These are phyloP conservation scores for Periophthalmodon schlosseri DNA, from an alignment of 2,113 vertebrate species.

Conservation along the genomic window DNA sequence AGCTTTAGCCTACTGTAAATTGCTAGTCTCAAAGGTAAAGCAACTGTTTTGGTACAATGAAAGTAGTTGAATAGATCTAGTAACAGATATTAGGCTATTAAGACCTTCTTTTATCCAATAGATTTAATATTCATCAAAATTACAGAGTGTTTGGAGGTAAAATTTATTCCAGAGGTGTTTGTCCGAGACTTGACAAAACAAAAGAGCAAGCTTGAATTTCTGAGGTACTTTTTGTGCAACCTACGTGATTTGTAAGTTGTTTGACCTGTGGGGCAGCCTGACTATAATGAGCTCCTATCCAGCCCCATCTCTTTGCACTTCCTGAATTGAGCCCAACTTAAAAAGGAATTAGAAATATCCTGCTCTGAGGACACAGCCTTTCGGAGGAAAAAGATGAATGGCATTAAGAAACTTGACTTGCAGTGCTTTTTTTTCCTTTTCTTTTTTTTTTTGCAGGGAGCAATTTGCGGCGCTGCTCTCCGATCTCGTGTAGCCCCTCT, in stretches of 20 bases:
- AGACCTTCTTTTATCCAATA: no score
- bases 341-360: constrained; percentile 72
- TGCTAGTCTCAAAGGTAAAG: no score
- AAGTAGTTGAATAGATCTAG: not conserved
- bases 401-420: constrained; percentile 57
- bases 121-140: constrained; percentile 12
- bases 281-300: constrained; percentile 65
- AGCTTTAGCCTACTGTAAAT: no score
- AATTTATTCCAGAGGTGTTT: constrained; percentile 1
- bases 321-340: constrained; percentile 60
- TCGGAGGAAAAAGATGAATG: constrained; percentile 69
- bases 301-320: constrained; percentile 53
- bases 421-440: constrained; percentile 32
- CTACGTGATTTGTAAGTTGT: constrained; percentile 53
- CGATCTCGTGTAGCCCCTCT: constrained; percentile 47
- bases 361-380: constrained; percentile 64
- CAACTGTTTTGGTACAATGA: not conserved
- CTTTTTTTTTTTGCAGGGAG: constrained; percentile 22
- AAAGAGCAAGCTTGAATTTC: constrained; percentile 22
- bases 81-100: no score
- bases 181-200: not conserved
- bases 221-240: constrained; percentile 48
- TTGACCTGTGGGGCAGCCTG: constrained; percentile 58
- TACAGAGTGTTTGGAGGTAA: not conserved
- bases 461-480: constrained; percentile 60